Percentiles rank a stretch among this genome's conserved stretches.
phyloP scores from a whole-genome alignment of 2,888 invertebrate genomes.

The Craniophora ligustri region DNA sequence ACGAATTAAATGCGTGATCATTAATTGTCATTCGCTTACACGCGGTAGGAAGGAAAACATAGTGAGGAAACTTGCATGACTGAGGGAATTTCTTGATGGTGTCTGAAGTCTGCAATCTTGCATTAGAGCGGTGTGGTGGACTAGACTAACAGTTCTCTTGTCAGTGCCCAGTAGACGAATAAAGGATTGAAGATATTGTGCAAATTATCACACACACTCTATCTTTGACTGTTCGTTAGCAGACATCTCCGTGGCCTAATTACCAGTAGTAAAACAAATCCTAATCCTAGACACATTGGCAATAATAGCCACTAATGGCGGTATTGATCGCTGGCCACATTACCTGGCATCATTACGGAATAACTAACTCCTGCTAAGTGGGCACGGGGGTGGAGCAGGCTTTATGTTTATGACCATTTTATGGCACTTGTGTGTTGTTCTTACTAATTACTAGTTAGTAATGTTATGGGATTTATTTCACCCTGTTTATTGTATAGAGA shows the following conservation, averaged over 20 bases:
- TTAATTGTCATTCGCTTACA: too few species aligned
- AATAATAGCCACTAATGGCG: constrained; percentile 30
- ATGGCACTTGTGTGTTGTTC: not conserved
- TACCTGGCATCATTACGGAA: constrained; percentile 18
- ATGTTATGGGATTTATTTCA: not conserved
- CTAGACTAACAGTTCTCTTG: too few species aligned
- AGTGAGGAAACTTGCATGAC: too few species aligned
- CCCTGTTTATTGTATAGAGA: too few species aligned
- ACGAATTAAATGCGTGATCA: too few species aligned
- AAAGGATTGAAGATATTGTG: too few species aligned
- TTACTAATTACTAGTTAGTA: constrained; percentile 1
- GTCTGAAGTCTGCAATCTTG: too few species aligned
- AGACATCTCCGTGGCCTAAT: constrained; percentile 29
- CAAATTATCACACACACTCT: not conserved
- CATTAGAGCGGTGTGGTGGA: too few species aligned
- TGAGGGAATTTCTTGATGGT: too few species aligned
- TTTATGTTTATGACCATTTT: constrained; percentile 24
- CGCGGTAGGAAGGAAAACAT: too few species aligned
- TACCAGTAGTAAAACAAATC: constrained; percentile 37
- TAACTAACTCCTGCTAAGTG: constrained; percentile 24
- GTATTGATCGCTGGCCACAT: constrained; percentile 29
- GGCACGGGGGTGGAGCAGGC: not conserved
- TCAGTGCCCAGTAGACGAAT: too few species aligned
- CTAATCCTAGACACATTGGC: not conserved
- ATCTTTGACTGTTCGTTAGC: not conserved